Evolutionary conservation across 1,140 invertebrate species (phyloP).

Genomic region (Hypsibius dujardini): DNA sequence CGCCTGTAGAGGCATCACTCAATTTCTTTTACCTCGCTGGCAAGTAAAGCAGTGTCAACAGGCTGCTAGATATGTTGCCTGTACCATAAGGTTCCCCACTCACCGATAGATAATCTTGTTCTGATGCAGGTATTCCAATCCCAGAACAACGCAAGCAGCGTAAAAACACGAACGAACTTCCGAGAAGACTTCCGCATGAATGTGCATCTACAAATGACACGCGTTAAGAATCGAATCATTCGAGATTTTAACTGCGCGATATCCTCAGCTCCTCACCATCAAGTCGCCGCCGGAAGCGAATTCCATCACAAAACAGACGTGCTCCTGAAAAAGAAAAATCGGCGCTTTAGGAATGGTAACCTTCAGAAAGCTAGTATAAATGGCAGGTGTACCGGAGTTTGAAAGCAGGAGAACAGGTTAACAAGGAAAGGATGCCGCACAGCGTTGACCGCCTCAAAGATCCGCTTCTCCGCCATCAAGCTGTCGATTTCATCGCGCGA

Average conservation of each 20-base stretch:
- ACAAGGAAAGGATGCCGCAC: conserved; percentile 95
- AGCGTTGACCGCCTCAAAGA: conserved; percentile 94
- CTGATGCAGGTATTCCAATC: conserved; percentile 95
- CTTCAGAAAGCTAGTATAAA: conserved; percentile 22
- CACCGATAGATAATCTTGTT: conserved; percentile 92
- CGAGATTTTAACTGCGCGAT: too few species aligned
- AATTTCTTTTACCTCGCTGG: too few species aligned
- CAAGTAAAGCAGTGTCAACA: too few species aligned
- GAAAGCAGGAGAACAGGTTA: conserved; percentile 95
- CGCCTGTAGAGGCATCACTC: too few species aligned
- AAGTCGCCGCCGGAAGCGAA: conserved; percentile 97
- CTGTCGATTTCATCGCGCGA: conserved; percentile 95
- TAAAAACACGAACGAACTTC: conserved; percentile 95
- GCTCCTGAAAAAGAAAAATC: conserved; percentile 40
- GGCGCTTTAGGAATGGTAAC: conserved; percentile 4
- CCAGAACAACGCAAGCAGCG: conserved; percentile 92
- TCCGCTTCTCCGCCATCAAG: conserved; percentile 89
- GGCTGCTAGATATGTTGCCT: too few species aligned
- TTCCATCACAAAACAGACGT: conserved; percentile 99
- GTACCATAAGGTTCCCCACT: too few species aligned
- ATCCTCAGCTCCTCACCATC: too few species aligned
- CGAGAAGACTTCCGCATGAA: conserved; percentile 93
- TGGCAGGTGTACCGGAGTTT: conserved; percentile 58
- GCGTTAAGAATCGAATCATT: too few species aligned
- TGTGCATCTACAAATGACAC: too few species aligned